phyloP scores from a whole-genome alignment of 2,797 vertebrate species.

The Philypnodon macrostomus region DNA sequence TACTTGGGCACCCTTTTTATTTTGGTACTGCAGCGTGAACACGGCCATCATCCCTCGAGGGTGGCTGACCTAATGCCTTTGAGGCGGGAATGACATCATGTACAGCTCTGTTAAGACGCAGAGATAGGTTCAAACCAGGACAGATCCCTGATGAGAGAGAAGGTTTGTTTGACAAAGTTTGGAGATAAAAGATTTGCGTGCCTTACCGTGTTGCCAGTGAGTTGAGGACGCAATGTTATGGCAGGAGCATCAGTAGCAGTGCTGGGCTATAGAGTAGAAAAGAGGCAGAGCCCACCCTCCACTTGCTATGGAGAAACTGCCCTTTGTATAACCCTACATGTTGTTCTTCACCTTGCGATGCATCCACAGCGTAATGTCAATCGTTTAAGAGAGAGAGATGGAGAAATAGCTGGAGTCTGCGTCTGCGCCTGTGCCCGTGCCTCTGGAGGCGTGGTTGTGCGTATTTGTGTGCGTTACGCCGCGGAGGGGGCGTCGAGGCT shows the following conservation, averaged over 20 bases:
- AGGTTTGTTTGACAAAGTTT: constrained; percentile 46
- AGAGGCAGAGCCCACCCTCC: constrained; percentile 31
- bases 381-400: constrained; percentile 41
- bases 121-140: constrained; percentile 20
- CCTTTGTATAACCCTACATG: constrained; percentile 48
- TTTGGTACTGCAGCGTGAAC: constrained; percentile 62
- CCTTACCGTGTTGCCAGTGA: constrained; percentile 61
- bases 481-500: constrained; percentile 25
- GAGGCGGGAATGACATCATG: constrained; percentile 48
- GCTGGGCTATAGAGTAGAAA: neutral
- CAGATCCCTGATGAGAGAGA: neutral
- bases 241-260: constrained; percentile 10
- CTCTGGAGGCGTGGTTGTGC: constrained; percentile 65
- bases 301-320: constrained; percentile 44
- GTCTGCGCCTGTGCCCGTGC: constrained; percentile 63
- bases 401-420: constrained; percentile 62
- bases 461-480: constrained; percentile 41
- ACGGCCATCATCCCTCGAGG: constrained; percentile 43
- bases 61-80: constrained; percentile 54
- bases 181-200: constrained; percentile 19
- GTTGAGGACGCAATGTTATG: constrained; percentile 44
- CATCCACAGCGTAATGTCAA: constrained; percentile 20
- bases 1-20: constrained; percentile 50
- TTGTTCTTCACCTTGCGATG: constrained; percentile 42
- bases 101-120: neutral